Conservation (phyloP, 2,888 invertebrate species). For the Hesperia comma region DNA sequence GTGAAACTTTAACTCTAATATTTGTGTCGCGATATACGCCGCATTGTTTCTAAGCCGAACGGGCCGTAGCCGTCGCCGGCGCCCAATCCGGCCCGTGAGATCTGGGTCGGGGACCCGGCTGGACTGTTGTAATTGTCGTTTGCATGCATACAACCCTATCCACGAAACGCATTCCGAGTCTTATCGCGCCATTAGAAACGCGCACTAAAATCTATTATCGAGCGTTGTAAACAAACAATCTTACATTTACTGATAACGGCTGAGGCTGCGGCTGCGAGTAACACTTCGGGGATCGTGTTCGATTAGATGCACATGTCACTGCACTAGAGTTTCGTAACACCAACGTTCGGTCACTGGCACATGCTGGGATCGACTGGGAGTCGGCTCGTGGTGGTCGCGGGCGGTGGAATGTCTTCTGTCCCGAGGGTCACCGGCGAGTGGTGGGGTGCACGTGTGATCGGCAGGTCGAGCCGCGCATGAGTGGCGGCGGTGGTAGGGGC, state of each 20-base stretch:
- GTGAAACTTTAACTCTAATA: conserved; percentile 76
- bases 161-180: conserved; percentile 35
- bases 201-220: conserved; percentile 32
- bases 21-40: conserved; percentile 71
- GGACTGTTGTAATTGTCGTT: conserved; percentile 45
- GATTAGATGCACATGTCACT: conserved; percentile 78
- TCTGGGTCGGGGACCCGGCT: conserved; percentile 75
- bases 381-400: conserved; percentile 52
- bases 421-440: conserved; percentile 58
- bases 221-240: conserved; percentile 60
- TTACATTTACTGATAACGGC: conserved; percentile 78
- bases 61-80: conserved; percentile 45
- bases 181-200: background rate
- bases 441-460: conserved; percentile 79
- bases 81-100: conserved; percentile 71
- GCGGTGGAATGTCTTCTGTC: conserved; percentile 55
- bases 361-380: conserved; percentile 61
- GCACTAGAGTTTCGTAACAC: conserved; percentile 65
- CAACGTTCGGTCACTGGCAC: conserved; percentile 73
- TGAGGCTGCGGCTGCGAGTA: conserved; percentile 76
- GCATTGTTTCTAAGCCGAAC: conserved; percentile 67
- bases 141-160: conserved; percentile 46
- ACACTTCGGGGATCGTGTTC: conserved; percentile 60
- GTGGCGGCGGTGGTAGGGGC: conserved; percentile 81
- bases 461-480: conserved; percentile 79